These are phyloP conservation scores for Tiaroga cobitis DNA, from an alignment of 2,797 vertebrate species.

Conservation along the genomic window DNA sequence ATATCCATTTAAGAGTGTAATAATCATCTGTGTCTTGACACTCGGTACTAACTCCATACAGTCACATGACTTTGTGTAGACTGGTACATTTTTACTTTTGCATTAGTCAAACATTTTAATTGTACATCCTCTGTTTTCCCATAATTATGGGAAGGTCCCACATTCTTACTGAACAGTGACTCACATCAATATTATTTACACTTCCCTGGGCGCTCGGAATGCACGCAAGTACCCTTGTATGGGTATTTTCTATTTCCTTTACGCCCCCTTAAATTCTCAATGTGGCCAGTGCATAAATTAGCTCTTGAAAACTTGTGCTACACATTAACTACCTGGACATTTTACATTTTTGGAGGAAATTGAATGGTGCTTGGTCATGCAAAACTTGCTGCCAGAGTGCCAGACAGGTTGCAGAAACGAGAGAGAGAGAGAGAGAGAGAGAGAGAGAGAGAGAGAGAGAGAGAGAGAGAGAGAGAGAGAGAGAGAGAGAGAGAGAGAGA, in stretches of 20 bases:
- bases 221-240: background rate
- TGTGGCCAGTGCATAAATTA: constrained; percentile 6
- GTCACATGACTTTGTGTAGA: background rate
- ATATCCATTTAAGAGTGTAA: background rate
- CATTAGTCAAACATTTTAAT: constrained; percentile 1
- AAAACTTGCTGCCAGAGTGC: background rate
- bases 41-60: too few relatives aligned
- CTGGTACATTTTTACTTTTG: background rate
- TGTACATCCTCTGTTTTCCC: background rate
- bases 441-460: background rate
- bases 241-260: background rate
- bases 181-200: constrained; percentile 13
- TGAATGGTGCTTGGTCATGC: background rate
- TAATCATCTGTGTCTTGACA: background rate
- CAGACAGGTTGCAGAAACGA: background rate
- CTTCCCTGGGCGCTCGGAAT: constrained; percentile 7
- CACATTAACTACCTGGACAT: background rate
- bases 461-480: background rate
- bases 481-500: background rate
- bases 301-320: background rate
- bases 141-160: background rate
- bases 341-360: background rate
- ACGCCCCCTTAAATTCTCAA: background rate
- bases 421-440: background rate
- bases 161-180: constrained; percentile 19